Percentiles rank a stretch among this genome's conserved stretches.
phyloP scores from a whole-genome alignment of 2,113 vertebrate genomes.

The Herpailurus yagouaroundi region DNA sequence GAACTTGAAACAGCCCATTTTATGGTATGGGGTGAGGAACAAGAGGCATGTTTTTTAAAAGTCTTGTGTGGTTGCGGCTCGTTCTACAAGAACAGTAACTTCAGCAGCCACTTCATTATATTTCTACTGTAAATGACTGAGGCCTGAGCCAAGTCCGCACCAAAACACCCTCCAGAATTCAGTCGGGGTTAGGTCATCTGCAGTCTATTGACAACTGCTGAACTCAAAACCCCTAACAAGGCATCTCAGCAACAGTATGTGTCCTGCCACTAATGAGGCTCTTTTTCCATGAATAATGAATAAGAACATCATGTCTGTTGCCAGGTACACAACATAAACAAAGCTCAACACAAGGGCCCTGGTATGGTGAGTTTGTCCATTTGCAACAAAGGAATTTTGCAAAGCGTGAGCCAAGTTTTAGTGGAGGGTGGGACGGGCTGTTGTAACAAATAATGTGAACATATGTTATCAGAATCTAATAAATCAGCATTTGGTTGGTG shows the following conservation, averaged over 20 bases:
- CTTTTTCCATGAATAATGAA: slow-evolving; percentile 87
- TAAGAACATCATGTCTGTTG: slow-evolving; percentile 86
- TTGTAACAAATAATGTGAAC: slow-evolving; percentile 85
- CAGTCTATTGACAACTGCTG: slow-evolving; percentile 81
- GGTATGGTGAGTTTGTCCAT: slow-evolving; percentile 81
- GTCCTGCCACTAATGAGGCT: slow-evolving; percentile 83
- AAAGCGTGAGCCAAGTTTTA: slow-evolving; percentile 81
- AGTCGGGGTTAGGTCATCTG: slow-evolving; percentile 83
- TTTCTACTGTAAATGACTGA: slow-evolving; percentile 80
- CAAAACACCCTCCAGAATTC: slow-evolving; percentile 82
- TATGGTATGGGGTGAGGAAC: slow-evolving; percentile 19
- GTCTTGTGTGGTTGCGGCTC: slow-evolving; percentile 60
- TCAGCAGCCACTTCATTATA: slow-evolving; percentile 75
- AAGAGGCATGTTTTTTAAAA: slow-evolving; percentile 56
- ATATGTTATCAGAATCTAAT: slow-evolving; percentile 87
- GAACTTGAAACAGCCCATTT: slow-evolving; percentile 56
- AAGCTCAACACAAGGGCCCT: slow-evolving; percentile 82
- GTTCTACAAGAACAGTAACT: slow-evolving; percentile 70
- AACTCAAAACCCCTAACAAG: slow-evolving; percentile 82
- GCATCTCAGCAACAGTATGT: slow-evolving; percentile 82
- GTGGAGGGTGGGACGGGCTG: slow-evolving; percentile 80
- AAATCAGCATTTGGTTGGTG: slow-evolving; percentile 79
- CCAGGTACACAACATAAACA: slow-evolving; percentile 88
- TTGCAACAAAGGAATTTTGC: slow-evolving; percentile 82
- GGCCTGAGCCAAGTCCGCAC: slow-evolving; percentile 70